Conservation (phyloP, 2,113 vertebrate genomes). For the Gobio gobio region DNA sequence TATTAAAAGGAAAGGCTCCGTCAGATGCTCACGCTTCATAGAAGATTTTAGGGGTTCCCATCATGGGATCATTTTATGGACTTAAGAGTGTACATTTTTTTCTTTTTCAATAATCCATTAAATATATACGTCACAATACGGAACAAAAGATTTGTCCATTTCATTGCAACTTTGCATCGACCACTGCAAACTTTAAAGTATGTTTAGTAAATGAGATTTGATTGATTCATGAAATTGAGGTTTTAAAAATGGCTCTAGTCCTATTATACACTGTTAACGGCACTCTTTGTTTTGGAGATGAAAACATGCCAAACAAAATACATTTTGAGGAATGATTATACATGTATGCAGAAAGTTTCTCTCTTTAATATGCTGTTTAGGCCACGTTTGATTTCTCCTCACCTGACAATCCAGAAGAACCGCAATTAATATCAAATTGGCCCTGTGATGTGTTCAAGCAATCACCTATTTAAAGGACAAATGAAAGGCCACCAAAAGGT, state of each 20-base stretch:
- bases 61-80: too few relatives aligned
- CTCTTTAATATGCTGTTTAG: not conserved
- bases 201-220: not conserved
- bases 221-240: not conserved
- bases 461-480: not conserved
- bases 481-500: not conserved
- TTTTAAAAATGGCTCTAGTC: not conserved
- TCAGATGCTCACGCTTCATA: too few relatives aligned
- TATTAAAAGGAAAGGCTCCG: too few relatives aligned
- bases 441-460: fast-evolving
- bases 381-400: not conserved
- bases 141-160: too few relatives aligned
- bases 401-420: not conserved
- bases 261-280: too few relatives aligned
- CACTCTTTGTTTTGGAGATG: not conserved
- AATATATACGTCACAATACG: too few relatives aligned
- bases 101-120: too few relatives aligned
- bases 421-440: not conserved
- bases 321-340: not conserved
- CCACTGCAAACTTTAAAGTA: not conserved
- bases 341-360: not conserved
- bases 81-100: too few relatives aligned
- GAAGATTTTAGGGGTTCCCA: too few relatives aligned
- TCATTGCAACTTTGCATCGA: not conserved
- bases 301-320: not conserved